Percentiles rank a stretch among this genome's conserved stretches.
These are phyloP conservation scores for Takifugu bimaculatus DNA, from an alignment of 2,113 vertebrate genomes.

Conservation along the genomic window DNA sequence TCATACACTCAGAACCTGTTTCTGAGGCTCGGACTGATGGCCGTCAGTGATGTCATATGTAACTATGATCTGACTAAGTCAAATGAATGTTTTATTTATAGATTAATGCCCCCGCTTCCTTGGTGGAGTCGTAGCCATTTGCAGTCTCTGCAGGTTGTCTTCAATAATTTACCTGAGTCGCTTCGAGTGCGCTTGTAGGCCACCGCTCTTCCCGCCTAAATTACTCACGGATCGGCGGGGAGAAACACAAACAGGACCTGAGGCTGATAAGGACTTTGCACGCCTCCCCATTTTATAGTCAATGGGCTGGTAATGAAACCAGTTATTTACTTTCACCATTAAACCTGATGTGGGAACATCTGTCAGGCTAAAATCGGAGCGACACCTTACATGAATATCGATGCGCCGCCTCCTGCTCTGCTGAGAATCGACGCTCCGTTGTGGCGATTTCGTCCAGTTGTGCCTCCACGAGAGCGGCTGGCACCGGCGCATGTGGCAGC, in stretches of 20 bases:
- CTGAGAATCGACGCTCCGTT: slow-evolving; percentile 30
- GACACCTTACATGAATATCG: slow-evolving; percentile 51
- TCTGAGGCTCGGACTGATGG: no score
- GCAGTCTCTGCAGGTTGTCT: slow-evolving; percentile 51
- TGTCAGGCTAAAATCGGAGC: slow-evolving; percentile 55
- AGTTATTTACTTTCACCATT: slow-evolving; percentile 69
- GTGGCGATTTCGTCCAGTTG: slow-evolving; percentile 18
- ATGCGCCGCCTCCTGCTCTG: slow-evolving; percentile 28
- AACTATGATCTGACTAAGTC: no score
- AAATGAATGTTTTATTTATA: no score
- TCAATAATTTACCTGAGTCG: slow-evolving; percentile 64
- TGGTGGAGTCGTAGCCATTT: no score
- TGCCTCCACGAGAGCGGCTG: slow-evolving; percentile 15
- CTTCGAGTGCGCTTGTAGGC: slow-evolving; percentile 27
- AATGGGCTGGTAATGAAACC: slow-evolving; percentile 67
- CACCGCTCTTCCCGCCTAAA: no score
- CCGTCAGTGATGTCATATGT: no score
- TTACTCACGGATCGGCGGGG: no score
- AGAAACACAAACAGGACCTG: slow-evolving; percentile 41
- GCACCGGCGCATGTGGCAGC: slow-evolving; percentile 8
- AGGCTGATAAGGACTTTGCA: slow-evolving; percentile 69
- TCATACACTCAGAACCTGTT: no score
- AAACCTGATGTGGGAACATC: slow-evolving; percentile 64
- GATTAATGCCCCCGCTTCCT: no score
- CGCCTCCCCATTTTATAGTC: slow-evolving; percentile 64